Evolutionary conservation across 2,888 invertebrate species (phyloP).

Genomic region (Acleris sparsana): DNA sequence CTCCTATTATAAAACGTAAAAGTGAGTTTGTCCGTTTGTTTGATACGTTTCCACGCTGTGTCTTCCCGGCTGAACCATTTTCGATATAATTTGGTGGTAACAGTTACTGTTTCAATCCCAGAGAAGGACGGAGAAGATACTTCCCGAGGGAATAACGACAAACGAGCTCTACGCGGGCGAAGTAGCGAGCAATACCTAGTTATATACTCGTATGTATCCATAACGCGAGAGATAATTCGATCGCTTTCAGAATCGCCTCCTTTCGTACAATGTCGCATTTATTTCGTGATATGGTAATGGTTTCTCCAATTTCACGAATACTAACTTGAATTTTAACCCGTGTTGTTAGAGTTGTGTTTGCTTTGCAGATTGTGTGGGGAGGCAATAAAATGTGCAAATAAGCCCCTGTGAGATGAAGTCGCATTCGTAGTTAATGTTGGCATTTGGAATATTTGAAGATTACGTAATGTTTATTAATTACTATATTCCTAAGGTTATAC

Average conservation of each 20-base stretch:
- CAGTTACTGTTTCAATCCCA: too few relatives aligned
- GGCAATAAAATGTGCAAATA: conserved; percentile 38
- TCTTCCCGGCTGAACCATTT: too few relatives aligned
- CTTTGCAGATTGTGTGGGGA: neutral
- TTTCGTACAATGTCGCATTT: conserved; percentile 4
- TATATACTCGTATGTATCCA: conserved; percentile 48
- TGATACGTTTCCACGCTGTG: too few relatives aligned
- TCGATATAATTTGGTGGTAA: too few relatives aligned
- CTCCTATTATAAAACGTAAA: too few relatives aligned
- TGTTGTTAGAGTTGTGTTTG: neutral
- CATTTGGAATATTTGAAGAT: conserved; percentile 10
- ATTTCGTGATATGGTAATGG: conserved; percentile 15
- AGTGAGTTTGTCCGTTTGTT: too few relatives aligned
- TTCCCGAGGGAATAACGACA: too few relatives aligned
- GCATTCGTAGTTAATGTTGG: neutral
- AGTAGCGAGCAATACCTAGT: neutral
- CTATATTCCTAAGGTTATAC: too few relatives aligned
- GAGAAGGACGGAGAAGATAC: too few relatives aligned
- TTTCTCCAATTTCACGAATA: conserved; percentile 4
- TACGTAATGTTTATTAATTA: conserved; percentile 21
- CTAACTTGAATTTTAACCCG: conserved; percentile 5
- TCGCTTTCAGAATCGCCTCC: conserved; percentile 53
- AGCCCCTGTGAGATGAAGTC: conserved; percentile 32
- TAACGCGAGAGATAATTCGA: conserved; percentile 75
- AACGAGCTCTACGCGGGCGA: too few relatives aligned